Evolutionary conservation across 2,797 vertebrate genomes (phyloP).

Genomic region (Chelidonichthys spinosus): DNA sequence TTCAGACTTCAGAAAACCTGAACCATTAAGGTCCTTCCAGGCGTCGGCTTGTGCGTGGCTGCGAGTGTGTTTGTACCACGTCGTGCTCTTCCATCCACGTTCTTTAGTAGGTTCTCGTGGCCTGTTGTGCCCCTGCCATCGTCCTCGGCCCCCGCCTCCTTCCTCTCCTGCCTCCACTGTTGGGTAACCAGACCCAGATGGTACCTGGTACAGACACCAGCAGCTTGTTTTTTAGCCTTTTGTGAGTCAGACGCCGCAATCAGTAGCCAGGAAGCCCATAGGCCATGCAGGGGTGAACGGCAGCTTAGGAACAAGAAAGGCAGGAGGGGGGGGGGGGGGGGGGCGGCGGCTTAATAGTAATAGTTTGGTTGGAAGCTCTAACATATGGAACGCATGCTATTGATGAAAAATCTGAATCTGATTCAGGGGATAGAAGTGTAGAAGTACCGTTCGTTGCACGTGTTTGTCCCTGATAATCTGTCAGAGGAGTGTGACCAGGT

Average conservation of each 20-base stretch:
- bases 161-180: slow-evolving; percentile 52
- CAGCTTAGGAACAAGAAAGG: slow-evolving; percentile 34
- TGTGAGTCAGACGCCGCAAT: slow-evolving; percentile 75
- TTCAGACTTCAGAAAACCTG: slow-evolving; percentile 3
- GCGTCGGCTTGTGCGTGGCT: neutral
- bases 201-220: slow-evolving; percentile 82
- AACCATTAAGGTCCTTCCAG: slow-evolving; percentile 1
- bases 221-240: slow-evolving; percentile 75
- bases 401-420: neutral
- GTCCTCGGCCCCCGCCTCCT: slow-evolving; percentile 48
- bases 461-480: neutral
- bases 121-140: slow-evolving; percentile 47
- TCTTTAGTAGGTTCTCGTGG: slow-evolving; percentile 39
- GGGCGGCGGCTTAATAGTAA: slow-evolving; percentile 2
- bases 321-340: slow-evolving; percentile 10
- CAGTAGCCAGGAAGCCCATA: slow-evolving; percentile 75
- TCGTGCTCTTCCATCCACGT: neutral
- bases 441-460: neutral
- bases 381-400: neutral
- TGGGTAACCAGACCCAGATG: slow-evolving; percentile 81
- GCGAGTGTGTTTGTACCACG: slow-evolving; percentile 1
- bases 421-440: neutral
- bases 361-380: slow-evolving; percentile 2
- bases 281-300: slow-evolving; percentile 57
- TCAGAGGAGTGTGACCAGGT: slow-evolving; percentile 11